Evolutionary conservation across 2,113 vertebrate genomes (phyloP).

Genomic region (Aegithalos caudatus): DNA sequence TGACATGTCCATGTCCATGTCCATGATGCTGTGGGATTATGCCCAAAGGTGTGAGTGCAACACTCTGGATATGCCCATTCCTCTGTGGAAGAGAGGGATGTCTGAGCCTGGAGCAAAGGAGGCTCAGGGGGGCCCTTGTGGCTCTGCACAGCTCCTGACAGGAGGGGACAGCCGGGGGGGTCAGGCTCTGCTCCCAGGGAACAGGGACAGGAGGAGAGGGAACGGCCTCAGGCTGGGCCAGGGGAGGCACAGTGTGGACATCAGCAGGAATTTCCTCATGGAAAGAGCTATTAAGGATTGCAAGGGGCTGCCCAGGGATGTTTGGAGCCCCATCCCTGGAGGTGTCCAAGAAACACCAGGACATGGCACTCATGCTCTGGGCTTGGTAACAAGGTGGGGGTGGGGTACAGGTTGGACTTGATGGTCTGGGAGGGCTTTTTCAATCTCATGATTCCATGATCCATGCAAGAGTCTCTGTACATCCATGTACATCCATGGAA

Average conservation of each 20-base stretch:
- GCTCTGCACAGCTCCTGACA: not conserved
- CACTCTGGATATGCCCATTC: not conserved
- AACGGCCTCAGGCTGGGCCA: not conserved
- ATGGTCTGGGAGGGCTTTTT: not conserved
- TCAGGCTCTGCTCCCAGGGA: not conserved
- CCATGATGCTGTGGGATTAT: not conserved
- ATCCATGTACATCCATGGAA: not conserved
- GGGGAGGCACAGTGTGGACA: not conserved
- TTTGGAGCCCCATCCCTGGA: not conserved
- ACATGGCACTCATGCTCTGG: not conserved
- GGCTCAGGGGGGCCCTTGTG: not conserved
- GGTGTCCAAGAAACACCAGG: not conserved
- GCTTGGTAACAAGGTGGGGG: not conserved
- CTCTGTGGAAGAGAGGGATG: not conserved
- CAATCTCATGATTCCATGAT: not conserved
- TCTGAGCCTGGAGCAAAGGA: not conserved
- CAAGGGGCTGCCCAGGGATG: not conserved
- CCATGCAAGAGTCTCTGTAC: not conserved
- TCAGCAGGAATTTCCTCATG: not conserved
- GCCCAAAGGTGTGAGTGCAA: not conserved
- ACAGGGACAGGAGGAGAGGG: not conserved
- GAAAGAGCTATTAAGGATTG: not conserved
- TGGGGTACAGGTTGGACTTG: rapidly evolving
- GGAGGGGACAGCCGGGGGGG: not conserved
- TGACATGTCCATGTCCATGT: not conserved